A percentile compares a stretch with the other conserved stretches of the same genome.
phyloP scores from a whole-genome alignment of 37 sponge, comb jelly and placozoan species.

The Tethya wilhelma region DNA sequence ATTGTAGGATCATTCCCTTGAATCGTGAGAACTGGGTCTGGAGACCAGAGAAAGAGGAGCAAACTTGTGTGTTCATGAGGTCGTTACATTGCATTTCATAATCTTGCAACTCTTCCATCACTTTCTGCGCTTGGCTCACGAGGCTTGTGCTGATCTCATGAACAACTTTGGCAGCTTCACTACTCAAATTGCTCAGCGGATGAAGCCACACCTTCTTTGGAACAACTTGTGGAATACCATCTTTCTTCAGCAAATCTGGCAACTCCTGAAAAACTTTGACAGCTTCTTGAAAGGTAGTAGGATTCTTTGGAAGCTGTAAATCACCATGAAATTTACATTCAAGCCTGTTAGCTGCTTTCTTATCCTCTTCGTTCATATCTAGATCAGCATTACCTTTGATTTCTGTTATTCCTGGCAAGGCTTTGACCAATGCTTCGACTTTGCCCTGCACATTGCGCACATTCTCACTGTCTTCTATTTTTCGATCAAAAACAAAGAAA shows the following conservation, averaged over 20 bases:
- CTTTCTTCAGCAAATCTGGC: no score
- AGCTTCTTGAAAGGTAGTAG: slow-evolving; percentile 39
- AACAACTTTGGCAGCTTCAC: neutral
- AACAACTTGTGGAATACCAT: neutral
- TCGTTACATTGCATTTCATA: slow-evolving; percentile 17
- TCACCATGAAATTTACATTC: slow-evolving; percentile 47
- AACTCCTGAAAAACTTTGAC: slow-evolving; percentile 7
- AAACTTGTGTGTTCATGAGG: slow-evolving; percentile 6
- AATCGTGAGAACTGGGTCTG: no score
- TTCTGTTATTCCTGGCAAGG: neutral
- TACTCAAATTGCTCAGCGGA: slow-evolving; percentile 25
- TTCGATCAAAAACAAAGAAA: slow-evolving; percentile 52
- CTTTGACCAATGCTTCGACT: slow-evolving; percentile 13
- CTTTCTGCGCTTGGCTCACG: slow-evolving; percentile 19
- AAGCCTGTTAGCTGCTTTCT: neutral
- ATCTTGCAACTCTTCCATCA: slow-evolving; percentile 6
- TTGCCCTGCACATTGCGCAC: neutral
- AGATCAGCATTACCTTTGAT: neutral
- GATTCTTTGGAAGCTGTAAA: slow-evolving; percentile 5
- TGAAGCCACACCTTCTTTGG: slow-evolving; percentile 14
- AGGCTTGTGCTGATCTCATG: slow-evolving; percentile 4
- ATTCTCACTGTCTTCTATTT: slow-evolving; percentile 9
- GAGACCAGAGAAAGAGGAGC: neutral
- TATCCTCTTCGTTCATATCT: neutral
- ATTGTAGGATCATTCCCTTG: no score